phyloP scores from a whole-genome alignment of 2,113 vertebrate species.

The Camelus dromedarius region DNA sequence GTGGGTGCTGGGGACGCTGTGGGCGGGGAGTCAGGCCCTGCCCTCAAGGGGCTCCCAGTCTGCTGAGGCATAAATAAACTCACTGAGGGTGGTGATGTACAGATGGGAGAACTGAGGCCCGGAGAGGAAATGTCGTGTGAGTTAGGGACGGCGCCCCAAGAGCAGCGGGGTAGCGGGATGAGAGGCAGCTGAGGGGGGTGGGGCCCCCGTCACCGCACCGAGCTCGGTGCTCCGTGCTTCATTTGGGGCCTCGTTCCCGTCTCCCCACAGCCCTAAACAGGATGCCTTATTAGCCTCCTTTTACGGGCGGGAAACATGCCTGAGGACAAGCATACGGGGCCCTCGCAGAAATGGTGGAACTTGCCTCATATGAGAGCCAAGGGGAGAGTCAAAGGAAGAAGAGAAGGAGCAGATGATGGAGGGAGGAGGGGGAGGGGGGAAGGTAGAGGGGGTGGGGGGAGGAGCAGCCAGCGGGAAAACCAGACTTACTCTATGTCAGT shows the following conservation, averaged over 20 bases:
- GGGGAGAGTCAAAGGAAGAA: not conserved
- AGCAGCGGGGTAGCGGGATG: not conserved
- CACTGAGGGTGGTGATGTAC: not conserved
- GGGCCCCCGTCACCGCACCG: not conserved
- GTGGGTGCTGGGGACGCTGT: no score
- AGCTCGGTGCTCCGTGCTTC: not conserved
- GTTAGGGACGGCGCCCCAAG: not conserved
- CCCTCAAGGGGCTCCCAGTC: not conserved
- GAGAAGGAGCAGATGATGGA: not conserved
- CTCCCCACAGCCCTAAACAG: not conserved
- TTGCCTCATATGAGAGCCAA: not conserved
- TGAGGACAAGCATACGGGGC: not conserved
- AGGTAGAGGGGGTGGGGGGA: not conserved
- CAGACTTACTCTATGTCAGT: not conserved
- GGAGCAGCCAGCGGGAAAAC: fast-evolving
- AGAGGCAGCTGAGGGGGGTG: not conserved
- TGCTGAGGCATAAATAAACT: not conserved
- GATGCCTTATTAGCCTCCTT: not conserved
- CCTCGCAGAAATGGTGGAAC: not conserved
- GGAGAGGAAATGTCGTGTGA: no score
- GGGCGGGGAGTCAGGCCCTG: not conserved
- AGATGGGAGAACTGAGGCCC: not conserved
- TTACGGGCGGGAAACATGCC: not conserved
- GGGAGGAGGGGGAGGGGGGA: no score
- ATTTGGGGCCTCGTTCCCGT: not conserved